Evolutionary conservation across 2,888 invertebrate species (phyloP), one percentile per base, ranked within the genome.

Genomic region (Callimorpha dominula): DNA sequence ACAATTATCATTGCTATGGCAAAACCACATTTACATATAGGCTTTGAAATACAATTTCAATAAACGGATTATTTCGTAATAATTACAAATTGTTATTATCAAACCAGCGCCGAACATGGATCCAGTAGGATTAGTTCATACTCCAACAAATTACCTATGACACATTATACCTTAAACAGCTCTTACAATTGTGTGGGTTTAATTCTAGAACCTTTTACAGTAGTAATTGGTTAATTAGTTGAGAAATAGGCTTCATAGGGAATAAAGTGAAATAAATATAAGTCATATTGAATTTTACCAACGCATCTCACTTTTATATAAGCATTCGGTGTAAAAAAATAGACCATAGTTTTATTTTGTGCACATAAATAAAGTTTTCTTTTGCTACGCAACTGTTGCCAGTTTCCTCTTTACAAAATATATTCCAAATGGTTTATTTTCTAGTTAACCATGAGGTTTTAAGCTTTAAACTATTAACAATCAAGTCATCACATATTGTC

Each of bases 121-220:
- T 72, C 70, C 68, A 50, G 63, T 68, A 62, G 66, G 80, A 74
- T 67, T 65, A 62, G 57, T 67, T 12, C 17, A 54, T 78, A 72
- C 40, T 52, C 60, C 67, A 57, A 68, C 52, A 68, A 60, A 72
- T 11, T 9, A 46, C 43, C 43, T 46, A 31, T 2, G 31, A 31
- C 78, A 65, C 62, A 57, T 79, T 77, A 72, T 62, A 66, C 68
- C 72, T 49, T 68, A n/a, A 57, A 72, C 70, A 54, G 60, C 67
- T 71, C 17, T 1, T 17, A 63, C 42, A 63, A 63, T 17, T 42
- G 17, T 1, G 8, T 52, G 60, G 52, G 63, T 70, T 67, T 71
- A 66, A 77, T 73, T 76, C 17, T 46, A 49, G 65, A 69, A 65
- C 17, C 64, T 70, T 73, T 77, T 68, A 49, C 43, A 46, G 4